Evolutionary conservation across 35 echinoderm and acorn worm species (phyloP).

Genomic region (Apostichopus parvimensis): DNA sequence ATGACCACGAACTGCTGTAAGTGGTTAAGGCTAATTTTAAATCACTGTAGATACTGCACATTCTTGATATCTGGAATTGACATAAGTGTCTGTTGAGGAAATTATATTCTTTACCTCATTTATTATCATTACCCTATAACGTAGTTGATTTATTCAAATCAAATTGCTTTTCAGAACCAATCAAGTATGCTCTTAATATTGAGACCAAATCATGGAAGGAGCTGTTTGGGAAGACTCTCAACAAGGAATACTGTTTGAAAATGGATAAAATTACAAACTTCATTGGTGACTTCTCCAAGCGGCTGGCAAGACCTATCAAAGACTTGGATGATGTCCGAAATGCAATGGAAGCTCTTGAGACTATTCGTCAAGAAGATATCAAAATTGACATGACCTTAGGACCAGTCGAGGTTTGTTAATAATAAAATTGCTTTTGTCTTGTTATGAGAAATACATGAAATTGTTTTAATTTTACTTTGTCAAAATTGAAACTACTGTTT

Average conservation of each 20-base stretch:
- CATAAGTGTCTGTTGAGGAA: too few relatives aligned
- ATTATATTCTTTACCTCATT: too few relatives aligned
- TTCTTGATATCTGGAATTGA: neutral
- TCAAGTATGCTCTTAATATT: slow-evolving; percentile 83
- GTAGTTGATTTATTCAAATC: neutral
- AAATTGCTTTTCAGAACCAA: slow-evolving; percentile 67
- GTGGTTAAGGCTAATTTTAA: too few relatives aligned
- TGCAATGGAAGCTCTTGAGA: slow-evolving; percentile 85
- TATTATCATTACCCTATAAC: neutral
- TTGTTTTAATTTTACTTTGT: neutral
- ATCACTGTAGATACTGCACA: too few relatives aligned
- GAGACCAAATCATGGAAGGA: slow-evolving; percentile 93
- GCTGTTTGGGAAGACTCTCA: slow-evolving; percentile 84
- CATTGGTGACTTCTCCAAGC: slow-evolving; percentile 82
- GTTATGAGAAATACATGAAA: neutral
- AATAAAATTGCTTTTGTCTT: neutral
- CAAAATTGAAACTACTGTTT: neutral
- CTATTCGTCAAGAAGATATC: slow-evolving; percentile 87
- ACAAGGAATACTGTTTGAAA: slow-evolving; percentile 91
- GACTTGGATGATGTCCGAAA: slow-evolving; percentile 94
- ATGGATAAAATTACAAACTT: slow-evolving; percentile 97
- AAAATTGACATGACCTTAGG: slow-evolving; percentile 98
- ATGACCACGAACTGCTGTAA: too few relatives aligned
- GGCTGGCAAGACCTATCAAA: slow-evolving; percentile 77
- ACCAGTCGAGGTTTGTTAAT: slow-evolving; percentile 81